Base-by-base conservation (phyloP, 2,888 invertebrate species). In the Ophraella communa region DNA sequence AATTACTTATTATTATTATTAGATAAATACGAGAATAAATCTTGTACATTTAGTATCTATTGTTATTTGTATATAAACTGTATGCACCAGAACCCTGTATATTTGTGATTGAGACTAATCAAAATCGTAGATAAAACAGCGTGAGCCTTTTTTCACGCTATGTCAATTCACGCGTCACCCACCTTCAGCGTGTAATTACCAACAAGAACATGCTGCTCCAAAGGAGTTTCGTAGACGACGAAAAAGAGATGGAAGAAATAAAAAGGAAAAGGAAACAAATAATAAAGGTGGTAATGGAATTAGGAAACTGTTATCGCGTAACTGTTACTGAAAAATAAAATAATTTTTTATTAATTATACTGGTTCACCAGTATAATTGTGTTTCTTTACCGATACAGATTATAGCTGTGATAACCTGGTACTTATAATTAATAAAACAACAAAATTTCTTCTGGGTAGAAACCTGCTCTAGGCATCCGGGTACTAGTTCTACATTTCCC, bases 131-230 rank as follows among this genome's bases (percentile, higher is more conserved):
- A 56, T 54, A 54, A 54, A 54, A 54, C 54, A 54, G 35, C 39
- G 35, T 30, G 45, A 54, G 42, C 11, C 56, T 56, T 45, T 56
- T 20, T 14, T 39, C 39, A 45, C 17, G 18, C 30, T 20, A 30
- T 45, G 56, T 56, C 44, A 30, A 56, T 56, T 56, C 56, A 56
- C 56, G 56, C 56, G 56, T 56, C 45, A 56, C 35, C 56, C 56
- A 56, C 56, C 56, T 56, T 56, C 45, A 17, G n/a, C 30, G 27
- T 56, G 30, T 56, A 45, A 56, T 56, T 56, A 56, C 45, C 45
- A 56, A 45, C 56, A 56, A 56, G 30, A 56, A 56, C 56, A 56
- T 56, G 56, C 56, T 56, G 56, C 56, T 23, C 45, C 45, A 45
- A 20, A n/a, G 45, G 56, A 51, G 49, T 24, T 51, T n/a, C 17